Conservation (phyloP, 37 sponge, comb jelly and placozoan species). For the Bolinopsis microptera region DNA sequence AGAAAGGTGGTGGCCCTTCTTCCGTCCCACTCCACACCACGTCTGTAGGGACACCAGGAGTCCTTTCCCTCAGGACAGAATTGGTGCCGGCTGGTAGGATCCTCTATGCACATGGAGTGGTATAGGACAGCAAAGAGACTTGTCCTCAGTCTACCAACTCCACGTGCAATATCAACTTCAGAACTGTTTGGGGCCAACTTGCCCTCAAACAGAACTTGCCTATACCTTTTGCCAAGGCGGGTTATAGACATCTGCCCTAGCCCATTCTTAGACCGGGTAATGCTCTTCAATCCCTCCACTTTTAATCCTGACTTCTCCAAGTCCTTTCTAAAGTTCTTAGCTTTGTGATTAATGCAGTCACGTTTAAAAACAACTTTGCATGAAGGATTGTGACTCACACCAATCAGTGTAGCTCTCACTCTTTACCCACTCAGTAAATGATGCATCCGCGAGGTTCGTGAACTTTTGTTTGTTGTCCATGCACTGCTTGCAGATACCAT, state of each 20-base stretch:
- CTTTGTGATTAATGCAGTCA: neutral
- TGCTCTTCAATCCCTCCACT: neutral
- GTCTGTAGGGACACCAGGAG: neutral
- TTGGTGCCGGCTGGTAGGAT: neutral
- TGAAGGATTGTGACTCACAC: neutral
- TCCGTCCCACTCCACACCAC: neutral
- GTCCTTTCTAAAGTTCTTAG: neutral
- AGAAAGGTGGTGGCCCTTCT: neutral
- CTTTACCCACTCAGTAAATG: neutral
- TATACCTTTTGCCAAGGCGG: no score
- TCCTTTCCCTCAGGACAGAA: neutral
- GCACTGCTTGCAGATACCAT: neutral
- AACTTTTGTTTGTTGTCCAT: neutral
- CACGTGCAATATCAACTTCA: neutral
- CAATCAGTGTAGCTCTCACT: neutral
- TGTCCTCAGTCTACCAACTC: no score
- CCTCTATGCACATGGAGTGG: neutral
- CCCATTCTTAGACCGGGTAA: neutral
- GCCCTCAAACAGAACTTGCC: no score
- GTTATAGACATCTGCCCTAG: neutral
- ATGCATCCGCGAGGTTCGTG: neutral
- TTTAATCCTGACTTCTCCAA: neutral
- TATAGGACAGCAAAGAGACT: neutral
- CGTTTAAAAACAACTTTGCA: neutral
- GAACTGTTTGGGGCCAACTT: neutral